phyloP scores from a whole-genome alignment of 2,797 vertebrate species.

The Podargus strigoides region DNA sequence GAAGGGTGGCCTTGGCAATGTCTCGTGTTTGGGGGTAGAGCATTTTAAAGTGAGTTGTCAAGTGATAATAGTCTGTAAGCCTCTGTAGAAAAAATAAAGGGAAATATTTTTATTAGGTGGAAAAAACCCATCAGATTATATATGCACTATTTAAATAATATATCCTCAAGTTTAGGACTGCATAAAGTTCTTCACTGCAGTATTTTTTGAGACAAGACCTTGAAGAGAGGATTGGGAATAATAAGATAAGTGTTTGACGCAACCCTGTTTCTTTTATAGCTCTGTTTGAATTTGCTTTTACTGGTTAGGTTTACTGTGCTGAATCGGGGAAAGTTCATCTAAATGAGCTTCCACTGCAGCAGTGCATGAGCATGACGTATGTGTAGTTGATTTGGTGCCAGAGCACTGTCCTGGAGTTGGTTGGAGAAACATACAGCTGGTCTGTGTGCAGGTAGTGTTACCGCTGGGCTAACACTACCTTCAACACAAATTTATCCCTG shows the following conservation, averaged over 20 bases:
- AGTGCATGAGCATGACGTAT: not conserved
- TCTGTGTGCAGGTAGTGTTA: not conserved
- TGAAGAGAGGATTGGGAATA: not conserved
- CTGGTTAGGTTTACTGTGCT: not conserved
- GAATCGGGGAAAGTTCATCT: not conserved
- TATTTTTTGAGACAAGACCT: not conserved
- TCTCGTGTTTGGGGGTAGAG: not conserved
- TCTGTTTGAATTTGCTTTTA: not conserved
- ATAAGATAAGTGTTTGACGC: not conserved
- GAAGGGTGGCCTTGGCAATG: not conserved
- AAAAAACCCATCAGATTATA: accelerated
- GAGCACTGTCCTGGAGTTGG: not conserved
- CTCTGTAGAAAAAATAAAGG: not conserved
- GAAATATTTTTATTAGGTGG: not conserved
- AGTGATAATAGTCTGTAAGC: not conserved
- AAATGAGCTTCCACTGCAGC: not conserved
- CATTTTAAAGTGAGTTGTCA: not conserved
- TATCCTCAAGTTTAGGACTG: not conserved
- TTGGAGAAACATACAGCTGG: not conserved
- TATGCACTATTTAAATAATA: not conserved
- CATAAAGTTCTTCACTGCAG: not conserved
- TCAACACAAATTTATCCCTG: not conserved
- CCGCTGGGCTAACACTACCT: not conserved
- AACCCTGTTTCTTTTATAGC: not conserved
- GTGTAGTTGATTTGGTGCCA: not conserved